Base-by-base conservation (phyloP, 2,113 vertebrate genomes). In the Triplophysa tibetana region DNA sequence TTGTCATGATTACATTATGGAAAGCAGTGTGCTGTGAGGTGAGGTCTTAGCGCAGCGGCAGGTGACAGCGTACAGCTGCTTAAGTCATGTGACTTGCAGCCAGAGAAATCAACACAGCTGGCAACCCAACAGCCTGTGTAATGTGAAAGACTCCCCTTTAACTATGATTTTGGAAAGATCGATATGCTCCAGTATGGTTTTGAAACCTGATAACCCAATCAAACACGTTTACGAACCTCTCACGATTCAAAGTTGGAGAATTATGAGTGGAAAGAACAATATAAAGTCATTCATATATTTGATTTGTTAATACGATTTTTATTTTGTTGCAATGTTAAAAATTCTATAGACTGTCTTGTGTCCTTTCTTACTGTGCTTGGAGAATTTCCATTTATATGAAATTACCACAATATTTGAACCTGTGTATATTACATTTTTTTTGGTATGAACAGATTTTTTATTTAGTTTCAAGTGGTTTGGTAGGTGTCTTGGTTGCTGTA, bases 71-170 rank as follows among this genome's bases (percentile, higher is more conserved):
- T 60, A 41, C n/a, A 63, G 29, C 78, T 52, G 45, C 67, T 77
- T 29, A 85, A 73, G 65, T 61, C 83, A 75, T 80, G 81, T 68
- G 63, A 64, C 74, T 70, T 70, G 21, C 50, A 63, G 41, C 63
- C 70, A 38, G 24, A 61, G 52, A 68, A 77, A 79, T 54, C 16
- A 8, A 41, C 23, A 63, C 81, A 87, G 77, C 86, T 82, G 74
- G 83, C 3, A 41, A 82, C 43, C 58, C 70, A 43, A 67, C 54
- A 66, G 78, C 45, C 43, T 43, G 23, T 81, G 67, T 80, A 88
- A 83, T 73, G 26, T 67, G 45, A 54, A 65, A 19, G 26, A 62
- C 45, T 83, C 54, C 52, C 70, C 75, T 52, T 67, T 64, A 70
- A 8, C 3, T 48, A 13, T 29, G 0, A 13, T 73, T 83, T 77